phyloP scores from a whole-genome alignment of 1,140 invertebrate genomes.

The Nebria ingens region DNA sequence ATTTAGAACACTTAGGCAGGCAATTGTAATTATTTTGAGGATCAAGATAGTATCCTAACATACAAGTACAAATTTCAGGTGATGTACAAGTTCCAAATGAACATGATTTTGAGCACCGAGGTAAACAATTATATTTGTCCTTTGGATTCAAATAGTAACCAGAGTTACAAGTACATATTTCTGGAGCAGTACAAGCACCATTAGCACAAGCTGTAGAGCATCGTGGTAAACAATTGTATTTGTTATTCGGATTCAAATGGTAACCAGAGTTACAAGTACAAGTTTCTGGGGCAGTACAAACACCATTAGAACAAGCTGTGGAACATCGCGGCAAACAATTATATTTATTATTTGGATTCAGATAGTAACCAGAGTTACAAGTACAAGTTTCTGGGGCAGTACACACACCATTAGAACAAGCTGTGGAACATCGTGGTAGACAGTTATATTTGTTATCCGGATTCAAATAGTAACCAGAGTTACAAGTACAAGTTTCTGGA shows the following conservation, averaged over 20 bases:
- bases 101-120: not conserved
- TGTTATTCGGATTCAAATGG: not conserved
- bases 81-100: conserved; percentile 20
- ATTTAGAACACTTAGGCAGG: too few species aligned
- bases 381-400: not conserved
- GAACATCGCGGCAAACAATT: conserved; percentile 12
- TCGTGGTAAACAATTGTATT: conserved; percentile 32
- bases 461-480: too few species aligned
- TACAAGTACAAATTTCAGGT: conserved; percentile 36
- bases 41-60: conserved; percentile 29
- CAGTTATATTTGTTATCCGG: too few species aligned
- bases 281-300: conserved; percentile 22
- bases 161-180: conserved; percentile 34
- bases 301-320: conserved; percentile 17
- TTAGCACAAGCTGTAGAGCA: conserved; percentile 46
- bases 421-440: too few species aligned
- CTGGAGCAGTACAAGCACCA: conserved; percentile 46
- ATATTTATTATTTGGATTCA: not conserved
- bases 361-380: too few species aligned
- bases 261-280: conserved; percentile 28
- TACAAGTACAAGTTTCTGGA: too few species aligned
- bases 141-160: too few species aligned
- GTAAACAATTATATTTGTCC: too few species aligned
- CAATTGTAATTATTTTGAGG: not conserved
- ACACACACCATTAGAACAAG: conserved; percentile 26